Percentiles rank a stretch among this genome's conserved stretches.
phyloP scores from a whole-genome alignment of 2,797 vertebrate species.

The Ptychadena robeensis region DNA sequence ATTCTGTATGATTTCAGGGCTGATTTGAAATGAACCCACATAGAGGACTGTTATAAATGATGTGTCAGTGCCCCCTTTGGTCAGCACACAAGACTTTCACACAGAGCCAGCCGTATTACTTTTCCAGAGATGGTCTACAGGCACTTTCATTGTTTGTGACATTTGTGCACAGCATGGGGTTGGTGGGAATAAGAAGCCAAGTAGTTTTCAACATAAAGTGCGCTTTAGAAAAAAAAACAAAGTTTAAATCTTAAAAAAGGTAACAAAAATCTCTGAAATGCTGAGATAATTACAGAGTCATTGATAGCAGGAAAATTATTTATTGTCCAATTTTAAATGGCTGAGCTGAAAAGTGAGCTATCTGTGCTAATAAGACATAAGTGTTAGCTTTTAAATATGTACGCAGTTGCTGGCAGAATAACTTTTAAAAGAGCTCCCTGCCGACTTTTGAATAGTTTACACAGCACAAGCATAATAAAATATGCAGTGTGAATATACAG shows the following conservation, averaged over 20 bases:
- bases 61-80: constrained; percentile 54
- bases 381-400: constrained; percentile 1
- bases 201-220: constrained; percentile 29
- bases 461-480: constrained; percentile 15
- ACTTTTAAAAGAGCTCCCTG: constrained; percentile 33
- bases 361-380: constrained; percentile 32
- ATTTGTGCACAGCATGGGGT: constrained; percentile 35
- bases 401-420: constrained; percentile 29
- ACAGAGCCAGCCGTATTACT: constrained; percentile 1
- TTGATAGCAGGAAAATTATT: constrained; percentile 29
- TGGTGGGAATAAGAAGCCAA: constrained; percentile 37
- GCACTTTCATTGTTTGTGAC: constrained; percentile 31
- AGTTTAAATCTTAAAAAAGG: constrained; percentile 20
- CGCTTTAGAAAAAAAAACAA: constrained; percentile 36
- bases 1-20: constrained; percentile 32
- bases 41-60: constrained; percentile 37
- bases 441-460: neutral
- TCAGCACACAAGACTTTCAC: constrained; percentile 25
- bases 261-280: constrained; percentile 8
- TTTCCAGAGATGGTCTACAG: constrained; percentile 31
- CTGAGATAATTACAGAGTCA: constrained; percentile 23
- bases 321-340: constrained; percentile 23
- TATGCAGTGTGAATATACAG: neutral
- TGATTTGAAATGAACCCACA: constrained; percentile 8
- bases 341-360: constrained; percentile 26